Percentiles rank a stretch among this genome's conserved stretches.
Conservation (phyloP, 1,140 invertebrate species). For the Telenomus remus region DNA sequence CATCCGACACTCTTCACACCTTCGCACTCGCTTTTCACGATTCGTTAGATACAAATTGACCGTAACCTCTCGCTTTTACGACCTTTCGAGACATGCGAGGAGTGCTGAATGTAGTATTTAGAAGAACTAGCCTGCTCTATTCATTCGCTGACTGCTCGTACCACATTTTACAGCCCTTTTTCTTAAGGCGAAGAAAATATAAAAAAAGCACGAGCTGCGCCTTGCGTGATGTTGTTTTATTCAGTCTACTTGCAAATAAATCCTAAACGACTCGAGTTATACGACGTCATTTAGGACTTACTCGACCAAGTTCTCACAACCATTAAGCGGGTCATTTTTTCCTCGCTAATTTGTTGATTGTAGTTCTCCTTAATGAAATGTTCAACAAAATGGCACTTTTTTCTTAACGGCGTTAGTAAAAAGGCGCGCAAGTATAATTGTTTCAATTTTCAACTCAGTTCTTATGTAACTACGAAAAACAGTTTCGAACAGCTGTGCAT, state of each 20-base stretch:
- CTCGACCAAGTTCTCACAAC: conserved; percentile 15
- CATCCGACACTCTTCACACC: not conserved
- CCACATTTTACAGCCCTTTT: conserved; percentile 45
- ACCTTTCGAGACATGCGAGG: conserved; percentile 53
- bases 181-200: conserved; percentile 40
- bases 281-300: conserved; percentile 29
- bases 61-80: conserved; percentile 59
- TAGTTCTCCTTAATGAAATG: not conserved
- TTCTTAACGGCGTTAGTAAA: too few relatives aligned
- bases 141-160: conserved; percentile 53
- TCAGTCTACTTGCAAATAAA: conserved; percentile 39
- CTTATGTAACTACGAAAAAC: too few relatives aligned
- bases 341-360: conserved; percentile 18
- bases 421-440: too few relatives aligned
- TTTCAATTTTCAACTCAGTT: too few relatives aligned
- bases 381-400: too few relatives aligned
- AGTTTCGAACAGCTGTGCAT: too few relatives aligned
- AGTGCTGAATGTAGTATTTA: conserved; percentile 57
- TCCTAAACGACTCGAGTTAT: conserved; percentile 27
- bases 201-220: conserved; percentile 35
- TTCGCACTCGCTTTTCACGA: conserved; percentile 37
- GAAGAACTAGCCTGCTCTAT: conserved; percentile 55
- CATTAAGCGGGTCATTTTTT: conserved; percentile 18
- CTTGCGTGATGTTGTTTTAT: conserved; percentile 33
- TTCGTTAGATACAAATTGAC: conserved; percentile 58